These are phyloP conservation scores for Darevskia nairensis DNA, from an alignment of 2,797 vertebrate genomes.

Conservation along the genomic window DNA sequence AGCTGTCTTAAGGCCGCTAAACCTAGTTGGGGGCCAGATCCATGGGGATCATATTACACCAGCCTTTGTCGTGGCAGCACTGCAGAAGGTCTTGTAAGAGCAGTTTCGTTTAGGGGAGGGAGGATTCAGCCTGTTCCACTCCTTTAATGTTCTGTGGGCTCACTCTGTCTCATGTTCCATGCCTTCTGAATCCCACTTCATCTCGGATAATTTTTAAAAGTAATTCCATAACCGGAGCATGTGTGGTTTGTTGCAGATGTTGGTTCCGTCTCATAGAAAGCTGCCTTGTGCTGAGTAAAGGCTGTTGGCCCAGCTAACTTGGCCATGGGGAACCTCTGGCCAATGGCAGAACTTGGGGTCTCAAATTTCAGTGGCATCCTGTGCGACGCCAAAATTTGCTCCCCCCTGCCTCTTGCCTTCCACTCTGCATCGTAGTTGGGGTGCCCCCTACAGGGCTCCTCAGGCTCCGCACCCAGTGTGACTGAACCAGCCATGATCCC, in stretches of 20 bases:
- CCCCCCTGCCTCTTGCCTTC: too few relatives aligned
- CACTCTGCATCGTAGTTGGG: too few relatives aligned
- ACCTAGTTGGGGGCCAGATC: not conserved
- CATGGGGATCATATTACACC: not conserved
- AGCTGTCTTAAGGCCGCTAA: not conserved
- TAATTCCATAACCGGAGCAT: too few relatives aligned
- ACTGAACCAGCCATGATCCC: too few relatives aligned
- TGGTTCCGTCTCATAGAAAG: not conserved
- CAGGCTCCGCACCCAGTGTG: too few relatives aligned
- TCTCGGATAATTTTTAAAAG: not conserved
- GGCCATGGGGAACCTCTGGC: too few relatives aligned
- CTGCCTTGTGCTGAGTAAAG: too few relatives aligned
- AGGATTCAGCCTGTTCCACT: not conserved
- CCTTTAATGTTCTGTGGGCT: not conserved
- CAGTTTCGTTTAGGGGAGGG: not conserved
- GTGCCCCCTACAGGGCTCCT: too few relatives aligned
- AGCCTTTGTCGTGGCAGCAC: not conserved
- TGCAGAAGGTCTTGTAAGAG: not conserved
- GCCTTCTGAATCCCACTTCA: not conserved
- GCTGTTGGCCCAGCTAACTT: too few relatives aligned
- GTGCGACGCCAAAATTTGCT: too few relatives aligned
- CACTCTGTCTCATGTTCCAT: not conserved
- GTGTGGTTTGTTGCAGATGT: not conserved
- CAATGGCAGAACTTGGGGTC: too few relatives aligned
- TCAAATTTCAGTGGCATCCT: too few relatives aligned